Percentiles rank a stretch among this genome's conserved stretches.
Evolutionary conservation across 1,140 invertebrate genomes (phyloP).

Genomic region (Sinonovacula constricta): DNA sequence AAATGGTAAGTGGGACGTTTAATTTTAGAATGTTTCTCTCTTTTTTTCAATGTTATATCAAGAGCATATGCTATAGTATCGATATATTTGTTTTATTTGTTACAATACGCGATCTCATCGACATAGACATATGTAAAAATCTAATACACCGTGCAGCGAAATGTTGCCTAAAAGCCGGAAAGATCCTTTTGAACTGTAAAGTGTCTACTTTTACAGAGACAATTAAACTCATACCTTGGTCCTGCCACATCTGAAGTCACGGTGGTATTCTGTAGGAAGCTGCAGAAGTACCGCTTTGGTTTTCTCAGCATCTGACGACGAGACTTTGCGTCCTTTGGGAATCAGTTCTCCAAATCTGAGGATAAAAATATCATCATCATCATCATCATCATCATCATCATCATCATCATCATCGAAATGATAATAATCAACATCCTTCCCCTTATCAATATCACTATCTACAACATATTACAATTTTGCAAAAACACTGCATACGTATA

Average conservation of each 20-base stretch:
- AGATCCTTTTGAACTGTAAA: too few relatives aligned
- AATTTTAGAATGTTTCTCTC: too few relatives aligned
- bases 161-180: too few relatives aligned
- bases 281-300: neutral
- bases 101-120: too few relatives aligned
- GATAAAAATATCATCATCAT: neutral
- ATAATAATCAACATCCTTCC: slow-evolving; percentile 7
- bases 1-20: too few relatives aligned
- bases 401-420: slow-evolving; percentile 1
- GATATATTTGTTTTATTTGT: too few relatives aligned
- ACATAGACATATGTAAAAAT: too few relatives aligned
- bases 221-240: slow-evolving; percentile 27
- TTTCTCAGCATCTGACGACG: too few relatives aligned
- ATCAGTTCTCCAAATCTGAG: neutral
- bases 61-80: too few relatives aligned
- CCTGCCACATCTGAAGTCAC: slow-evolving; percentile 19
- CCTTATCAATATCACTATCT: neutral
- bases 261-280: neutral
- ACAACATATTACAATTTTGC: neutral
- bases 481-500: neutral
- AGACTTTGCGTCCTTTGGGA: neutral
- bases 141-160: too few relatives aligned
- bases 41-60: too few relatives aligned
- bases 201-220: too few relatives aligned
- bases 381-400: slow-evolving; percentile 7